These are phyloP conservation scores for Pyrocephalus nanus DNA, from an alignment of 2,797 vertebrate species.

Conservation along the genomic window DNA sequence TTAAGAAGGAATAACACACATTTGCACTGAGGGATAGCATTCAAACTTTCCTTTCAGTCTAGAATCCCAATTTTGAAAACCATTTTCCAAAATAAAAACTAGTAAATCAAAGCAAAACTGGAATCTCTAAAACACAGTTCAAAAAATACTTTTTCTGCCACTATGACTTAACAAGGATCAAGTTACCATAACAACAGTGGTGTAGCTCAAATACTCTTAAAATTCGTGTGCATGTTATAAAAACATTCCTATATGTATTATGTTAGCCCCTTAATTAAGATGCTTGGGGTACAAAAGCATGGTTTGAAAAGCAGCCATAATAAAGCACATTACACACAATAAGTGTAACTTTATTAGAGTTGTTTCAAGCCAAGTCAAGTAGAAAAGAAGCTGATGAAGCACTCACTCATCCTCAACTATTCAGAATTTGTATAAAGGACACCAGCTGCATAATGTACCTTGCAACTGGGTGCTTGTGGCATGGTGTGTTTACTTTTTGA, in stretches of 20 bases:
- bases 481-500: neutral
- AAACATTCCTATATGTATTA: neutral
- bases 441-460: neutral
- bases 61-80: neutral
- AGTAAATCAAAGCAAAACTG: neutral
- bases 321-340: neutral
- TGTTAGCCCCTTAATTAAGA: neutral
- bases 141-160: neutral
- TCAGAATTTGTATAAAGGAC: neutral
- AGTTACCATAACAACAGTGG: neutral
- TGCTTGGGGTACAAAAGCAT: neutral
- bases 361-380: slow-evolving; percentile 11
- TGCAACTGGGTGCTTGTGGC: neutral
- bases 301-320: neutral
- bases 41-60: neutral
- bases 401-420: neutral
- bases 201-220: neutral
- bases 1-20: neutral
- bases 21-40: neutral
- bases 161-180: neutral
- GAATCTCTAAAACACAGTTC: neutral
- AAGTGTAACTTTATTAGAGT: neutral
- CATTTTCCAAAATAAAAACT: neutral
- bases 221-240: neutral
- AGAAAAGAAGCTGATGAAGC: slow-evolving; percentile 13